Evolutionary conservation across 2,113 vertebrate genomes (phyloP).

Genomic region (Chascanopsetta lugubris): DNA sequence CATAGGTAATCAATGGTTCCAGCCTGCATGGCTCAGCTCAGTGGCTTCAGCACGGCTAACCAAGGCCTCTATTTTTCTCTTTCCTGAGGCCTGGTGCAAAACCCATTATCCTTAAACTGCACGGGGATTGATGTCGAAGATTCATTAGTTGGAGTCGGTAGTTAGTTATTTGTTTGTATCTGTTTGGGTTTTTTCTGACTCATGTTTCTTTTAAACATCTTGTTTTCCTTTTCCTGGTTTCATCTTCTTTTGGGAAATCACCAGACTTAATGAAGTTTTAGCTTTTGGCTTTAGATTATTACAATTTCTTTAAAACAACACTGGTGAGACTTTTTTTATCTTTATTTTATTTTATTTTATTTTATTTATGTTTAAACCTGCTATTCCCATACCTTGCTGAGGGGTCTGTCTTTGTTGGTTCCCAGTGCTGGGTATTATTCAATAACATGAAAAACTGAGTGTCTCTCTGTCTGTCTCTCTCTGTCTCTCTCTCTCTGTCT

Average conservation of each 20-base stretch:
- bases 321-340: too few species aligned
- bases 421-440: too few species aligned
- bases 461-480: not conserved
- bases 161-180: slow-evolving; percentile 4
- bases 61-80: not conserved
- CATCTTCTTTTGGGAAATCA: slow-evolving; percentile 1
- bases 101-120: slow-evolving; percentile 28
- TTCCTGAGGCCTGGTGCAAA: slow-evolving; percentile 2
- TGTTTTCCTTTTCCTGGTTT: not conserved
- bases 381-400: too few species aligned
- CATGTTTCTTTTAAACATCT: not conserved
- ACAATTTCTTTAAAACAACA: not conserved
- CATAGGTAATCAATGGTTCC: slow-evolving; percentile 20
- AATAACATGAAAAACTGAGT: not conserved
- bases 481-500: not conserved
- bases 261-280: not conserved
- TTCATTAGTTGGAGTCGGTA: slow-evolving; percentile 1
- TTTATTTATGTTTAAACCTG: too few species aligned
- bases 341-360: too few species aligned
- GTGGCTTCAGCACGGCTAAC: not conserved
- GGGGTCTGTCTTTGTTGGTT: too few species aligned
- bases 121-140: slow-evolving; percentile 10
- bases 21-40: not conserved
- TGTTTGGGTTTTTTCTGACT: not conserved
- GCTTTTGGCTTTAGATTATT: not conserved